Conservation (phyloP, 2,888 invertebrate genomes). For the Dolomedes plantarius region DNA sequence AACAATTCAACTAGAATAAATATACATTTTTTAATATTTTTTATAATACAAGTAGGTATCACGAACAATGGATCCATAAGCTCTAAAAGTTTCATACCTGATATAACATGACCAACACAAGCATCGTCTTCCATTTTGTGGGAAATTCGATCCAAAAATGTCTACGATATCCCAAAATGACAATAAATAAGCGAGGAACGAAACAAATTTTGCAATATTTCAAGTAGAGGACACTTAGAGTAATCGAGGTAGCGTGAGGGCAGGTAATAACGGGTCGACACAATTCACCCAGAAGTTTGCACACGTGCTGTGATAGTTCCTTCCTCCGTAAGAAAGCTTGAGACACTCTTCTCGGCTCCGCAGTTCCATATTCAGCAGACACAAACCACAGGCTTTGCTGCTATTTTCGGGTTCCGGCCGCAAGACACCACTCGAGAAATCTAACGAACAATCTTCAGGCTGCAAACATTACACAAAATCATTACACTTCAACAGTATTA, state of each 20-base stretch:
- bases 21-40: neutral
- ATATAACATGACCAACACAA: too few relatives aligned
- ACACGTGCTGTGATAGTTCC: conserved; percentile 81
- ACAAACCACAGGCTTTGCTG: conserved; percentile 79
- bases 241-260: conserved; percentile 64
- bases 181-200: too few relatives aligned
- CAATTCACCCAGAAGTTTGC: conserved; percentile 82
- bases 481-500: too few relatives aligned
- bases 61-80: neutral
- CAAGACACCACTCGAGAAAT: conserved; percentile 75
- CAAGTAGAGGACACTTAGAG: neutral
- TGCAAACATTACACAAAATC: conserved; percentile 75
- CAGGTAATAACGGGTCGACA: conserved; percentile 78
- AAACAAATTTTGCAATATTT: too few relatives aligned
- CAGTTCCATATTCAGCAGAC: conserved; percentile 79
- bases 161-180: too few relatives aligned
- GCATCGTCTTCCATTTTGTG: too few relatives aligned
- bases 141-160: too few relatives aligned
- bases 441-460: conserved; percentile 75
- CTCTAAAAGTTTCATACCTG: neutral
- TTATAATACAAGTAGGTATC: neutral
- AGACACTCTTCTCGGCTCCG: conserved; percentile 74
- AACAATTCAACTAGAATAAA: neutral
- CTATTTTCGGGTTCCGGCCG: conserved; percentile 77
- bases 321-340: conserved; percentile 75